phyloP scores from a whole-genome alignment of 2,888 invertebrate species.

The Balanococcus diminutus region DNA sequence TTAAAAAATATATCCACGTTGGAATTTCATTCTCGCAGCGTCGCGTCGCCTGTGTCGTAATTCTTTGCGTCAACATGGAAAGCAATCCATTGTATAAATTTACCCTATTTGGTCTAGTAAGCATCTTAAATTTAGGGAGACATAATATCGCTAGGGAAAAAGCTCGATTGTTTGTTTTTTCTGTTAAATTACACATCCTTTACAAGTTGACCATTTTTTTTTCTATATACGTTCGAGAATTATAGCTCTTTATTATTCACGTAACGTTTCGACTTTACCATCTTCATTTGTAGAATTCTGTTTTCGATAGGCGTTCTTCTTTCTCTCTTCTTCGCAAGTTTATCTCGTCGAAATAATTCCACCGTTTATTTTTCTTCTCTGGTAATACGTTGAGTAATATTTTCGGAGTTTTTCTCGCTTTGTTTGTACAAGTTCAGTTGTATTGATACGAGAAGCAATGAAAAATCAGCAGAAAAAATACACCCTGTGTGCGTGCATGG shows the following conservation, averaged over 20 bases:
- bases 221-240: not conserved
- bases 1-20: not conserved
- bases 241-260: conserved; percentile 39
- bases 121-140: conserved; percentile 37
- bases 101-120: conserved; percentile 39
- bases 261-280: not conserved
- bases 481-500: too few species aligned
- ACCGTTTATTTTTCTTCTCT: not conserved
- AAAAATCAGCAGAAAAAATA: not conserved
- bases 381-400: not conserved
- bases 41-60: not conserved
- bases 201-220: conserved; percentile 29
- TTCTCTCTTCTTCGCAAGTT: not conserved
- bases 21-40: not conserved
- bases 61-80: conserved; percentile 30
- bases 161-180: conserved; percentile 41
- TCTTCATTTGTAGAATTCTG: conserved; percentile 19
- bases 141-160: conserved; percentile 35
- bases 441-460: not conserved
- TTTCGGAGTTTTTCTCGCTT: not conserved
- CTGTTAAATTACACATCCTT: conserved; percentile 41
- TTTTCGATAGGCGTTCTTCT: conserved; percentile 24
- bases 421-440: not conserved
- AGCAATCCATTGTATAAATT: conserved; percentile 31
- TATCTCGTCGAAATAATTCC: conserved; percentile 7